These are phyloP conservation scores for Halyomorpha halys DNA, from an alignment of 1,140 invertebrate genomes.

Conservation along the genomic window DNA sequence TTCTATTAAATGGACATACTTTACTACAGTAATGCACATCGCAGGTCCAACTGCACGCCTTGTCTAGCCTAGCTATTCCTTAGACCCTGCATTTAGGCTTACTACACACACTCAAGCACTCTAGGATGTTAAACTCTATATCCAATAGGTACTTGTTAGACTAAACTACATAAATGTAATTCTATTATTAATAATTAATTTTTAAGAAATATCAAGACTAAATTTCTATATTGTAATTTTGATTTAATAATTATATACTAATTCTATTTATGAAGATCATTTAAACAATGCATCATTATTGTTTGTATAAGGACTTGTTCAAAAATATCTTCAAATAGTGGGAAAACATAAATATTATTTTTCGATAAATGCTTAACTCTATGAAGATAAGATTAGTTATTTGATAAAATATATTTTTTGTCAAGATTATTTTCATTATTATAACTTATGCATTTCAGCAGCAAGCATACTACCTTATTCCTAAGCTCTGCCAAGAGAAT, in stretches of 20 bases:
- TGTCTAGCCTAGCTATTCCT: constrained; percentile 6
- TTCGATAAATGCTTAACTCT: too few species aligned
- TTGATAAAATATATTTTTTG: too few species aligned
- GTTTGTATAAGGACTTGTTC: too few species aligned
- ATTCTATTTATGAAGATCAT: too few species aligned
- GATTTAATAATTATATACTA: too few species aligned
- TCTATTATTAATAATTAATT: not conserved
- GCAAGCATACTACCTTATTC: constrained; percentile 6
- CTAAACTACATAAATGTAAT: constrained; percentile 13
- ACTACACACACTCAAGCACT: constrained; percentile 18
- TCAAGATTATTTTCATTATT: too few species aligned
- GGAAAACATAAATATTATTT: too few species aligned
- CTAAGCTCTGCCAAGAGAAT: not conserved
- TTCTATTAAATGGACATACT: constrained; percentile 6
- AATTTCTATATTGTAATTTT: not conserved
- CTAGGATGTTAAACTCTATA: not conserved
- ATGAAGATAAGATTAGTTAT: too few species aligned
- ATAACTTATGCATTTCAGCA: not conserved
- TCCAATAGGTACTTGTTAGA: constrained; percentile 7
- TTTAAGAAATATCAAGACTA: not conserved
- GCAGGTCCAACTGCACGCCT: constrained; percentile 7
- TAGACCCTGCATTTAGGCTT: constrained; percentile 14
- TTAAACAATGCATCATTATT: too few species aligned
- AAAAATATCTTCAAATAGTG: too few species aligned
- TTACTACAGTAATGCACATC: constrained; percentile 28